Percentiles rank a stretch among this genome's conserved stretches.
These are phyloP conservation scores for Carlito syrichta DNA, from an alignment of 2,113 vertebrate genomes.

Conservation along the genomic window DNA sequence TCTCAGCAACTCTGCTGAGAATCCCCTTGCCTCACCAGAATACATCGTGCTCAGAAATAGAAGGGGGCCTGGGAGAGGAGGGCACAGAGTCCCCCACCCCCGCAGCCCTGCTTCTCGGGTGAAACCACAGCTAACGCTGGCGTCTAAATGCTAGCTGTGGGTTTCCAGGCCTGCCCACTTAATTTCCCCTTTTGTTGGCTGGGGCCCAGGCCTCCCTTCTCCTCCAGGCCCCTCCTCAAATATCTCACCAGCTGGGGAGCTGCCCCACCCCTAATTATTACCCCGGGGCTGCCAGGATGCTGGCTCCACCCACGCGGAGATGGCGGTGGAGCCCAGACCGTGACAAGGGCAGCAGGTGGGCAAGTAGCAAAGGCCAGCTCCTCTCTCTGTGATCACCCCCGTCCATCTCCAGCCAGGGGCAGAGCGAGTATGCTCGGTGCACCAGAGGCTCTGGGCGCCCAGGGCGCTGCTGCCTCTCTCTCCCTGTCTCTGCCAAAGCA, in stretches of 20 bases:
- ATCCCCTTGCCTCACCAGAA: neutral
- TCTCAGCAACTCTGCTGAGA: neutral
- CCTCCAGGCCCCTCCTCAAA: constrained; percentile 46
- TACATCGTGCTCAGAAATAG: neutral
- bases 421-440: constrained; percentile 60
- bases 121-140: neutral
- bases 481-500: neutral
- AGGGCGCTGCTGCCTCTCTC: neutral
- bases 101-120: neutral
- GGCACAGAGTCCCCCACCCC: neutral
- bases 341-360: constrained; percentile 83
- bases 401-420: constrained; percentile 76
- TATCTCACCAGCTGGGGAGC: constrained; percentile 69
- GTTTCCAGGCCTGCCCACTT: constrained; percentile 68
- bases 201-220: constrained; percentile 56
- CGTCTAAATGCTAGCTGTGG: constrained; percentile 12
- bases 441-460: neutral
- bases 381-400: constrained; percentile 78
- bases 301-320: constrained; percentile 71
- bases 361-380: constrained; percentile 79
- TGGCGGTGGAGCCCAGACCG: constrained; percentile 75
- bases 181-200: constrained; percentile 54
- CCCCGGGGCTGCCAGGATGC: constrained; percentile 70
- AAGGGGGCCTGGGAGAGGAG: neutral
- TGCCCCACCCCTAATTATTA: constrained; percentile 75